Evolutionary conservation across 2,113 vertebrate species (phyloP), one percentile per base, ranked within the genome.

Genomic region (Hemichromis elongatus): DNA sequence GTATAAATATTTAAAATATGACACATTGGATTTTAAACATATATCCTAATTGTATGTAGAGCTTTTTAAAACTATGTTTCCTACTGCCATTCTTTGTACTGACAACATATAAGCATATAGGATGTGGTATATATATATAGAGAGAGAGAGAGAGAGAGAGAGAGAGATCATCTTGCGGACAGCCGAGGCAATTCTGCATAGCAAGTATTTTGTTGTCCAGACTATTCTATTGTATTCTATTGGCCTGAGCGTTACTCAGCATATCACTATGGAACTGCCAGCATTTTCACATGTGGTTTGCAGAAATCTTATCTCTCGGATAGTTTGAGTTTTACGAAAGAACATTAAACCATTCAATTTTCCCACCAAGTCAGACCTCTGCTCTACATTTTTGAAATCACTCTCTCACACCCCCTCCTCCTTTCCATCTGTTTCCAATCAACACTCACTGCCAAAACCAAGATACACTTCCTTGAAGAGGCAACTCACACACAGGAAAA

Each of bases 391-490:
- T 79, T 83, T 73, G 0, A 53, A 56, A 84, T 80, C 19, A 9
- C 78, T 66, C 63, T 56, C 61, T 73, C 82, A 79, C 82, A 81
- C 87, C 10, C 37, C 26, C 70, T 59, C 42, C 84, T 28, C 79
- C 59, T 82, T 82, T 35, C 52, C 94, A 95, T 95, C 93, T 96
- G 94, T 81, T 95, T 93, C 89, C 53, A 80, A 93, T 96, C 90
- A 91, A 28, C 35, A 10, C 53, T 83, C 82, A 28, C 53, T 88
- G 83, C 86, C 91, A 90, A 88, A 77, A 59, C 63, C 2, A 9
- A n/a, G 66, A 79, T 75, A 68, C 80, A 6, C 28, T 77, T 91
- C 66, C 86, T 77, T 10, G 68, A 82, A 47, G 68, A 77, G 33
- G 6, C 54, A 55, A 3, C 81, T 79, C 61, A 61, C 78, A 81